A percentile compares a stretch with the other conserved stretches of the same genome.
phyloP scores from a whole-genome alignment of 2,888 invertebrate genomes.

The Incurvaria masculella region DNA sequence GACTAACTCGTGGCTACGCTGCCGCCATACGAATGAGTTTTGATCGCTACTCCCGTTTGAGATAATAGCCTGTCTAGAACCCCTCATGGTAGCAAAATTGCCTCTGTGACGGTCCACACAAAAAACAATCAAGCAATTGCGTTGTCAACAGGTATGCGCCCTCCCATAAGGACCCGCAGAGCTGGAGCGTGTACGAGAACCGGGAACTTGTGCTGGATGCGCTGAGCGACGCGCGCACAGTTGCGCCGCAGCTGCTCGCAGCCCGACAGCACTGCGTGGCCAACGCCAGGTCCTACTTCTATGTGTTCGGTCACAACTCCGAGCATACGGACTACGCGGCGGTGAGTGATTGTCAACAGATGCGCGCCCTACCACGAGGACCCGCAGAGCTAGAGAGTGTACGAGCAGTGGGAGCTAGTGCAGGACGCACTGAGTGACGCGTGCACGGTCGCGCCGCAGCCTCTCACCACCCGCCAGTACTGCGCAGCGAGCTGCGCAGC shows the following conservation, averaged over 20 bases:
- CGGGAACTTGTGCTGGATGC: conserved; percentile 82
- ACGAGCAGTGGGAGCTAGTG: conserved; percentile 72
- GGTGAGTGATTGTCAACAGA: conserved; percentile 61
- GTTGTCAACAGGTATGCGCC: conserved; percentile 57
- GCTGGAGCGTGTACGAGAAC: conserved; percentile 57
- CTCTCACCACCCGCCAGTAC: conserved; percentile 74
- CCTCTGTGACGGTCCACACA: too few species aligned
- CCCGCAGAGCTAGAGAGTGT: conserved; percentile 52
- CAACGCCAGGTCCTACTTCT: conserved; percentile 79
- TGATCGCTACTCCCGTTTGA: too few species aligned
- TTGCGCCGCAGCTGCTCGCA: conserved; percentile 76
- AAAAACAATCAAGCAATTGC: too few species aligned
- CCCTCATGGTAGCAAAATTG: too few species aligned
- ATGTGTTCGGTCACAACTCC: conserved; percentile 84
- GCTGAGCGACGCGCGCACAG: conserved; percentile 83
- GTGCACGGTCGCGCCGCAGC: conserved; percentile 76
- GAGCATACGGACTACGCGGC: conserved; percentile 72
- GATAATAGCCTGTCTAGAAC: too few species aligned
- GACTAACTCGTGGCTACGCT: too few species aligned
- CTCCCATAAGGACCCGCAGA: conserved; percentile 54
- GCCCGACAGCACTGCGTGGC: conserved; percentile 73
- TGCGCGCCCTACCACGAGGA: conserved; percentile 58
- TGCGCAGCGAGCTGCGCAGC: too few species aligned
- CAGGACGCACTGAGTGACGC: conserved; percentile 89
- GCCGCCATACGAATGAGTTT: too few species aligned